phyloP scores from a whole-genome alignment of 2,113 vertebrate genomes.

The Echinops telfairi region DNA sequence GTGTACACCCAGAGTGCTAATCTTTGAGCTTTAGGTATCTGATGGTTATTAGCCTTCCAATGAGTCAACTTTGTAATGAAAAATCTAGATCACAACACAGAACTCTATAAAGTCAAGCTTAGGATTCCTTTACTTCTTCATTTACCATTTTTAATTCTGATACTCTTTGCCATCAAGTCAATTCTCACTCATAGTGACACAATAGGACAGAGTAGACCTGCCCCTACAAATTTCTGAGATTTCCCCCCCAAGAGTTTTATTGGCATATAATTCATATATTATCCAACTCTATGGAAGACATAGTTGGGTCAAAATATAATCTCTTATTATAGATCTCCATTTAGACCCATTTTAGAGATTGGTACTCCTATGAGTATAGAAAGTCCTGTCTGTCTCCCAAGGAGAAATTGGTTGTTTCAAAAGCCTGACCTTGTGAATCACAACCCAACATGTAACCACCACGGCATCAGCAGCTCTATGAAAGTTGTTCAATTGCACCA shows the following conservation, averaged over 20 bases:
- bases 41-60: not conserved
- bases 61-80: not conserved
- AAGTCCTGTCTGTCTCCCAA: not conserved
- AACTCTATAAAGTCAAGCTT: not conserved
- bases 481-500: not conserved
- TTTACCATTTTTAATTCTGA: slow-evolving; percentile 12
- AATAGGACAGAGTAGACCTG: no score
- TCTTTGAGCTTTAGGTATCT: not conserved
- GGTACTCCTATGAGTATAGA: not conserved
- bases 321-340: no score
- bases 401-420: no score
- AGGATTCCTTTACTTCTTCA: not conserved
- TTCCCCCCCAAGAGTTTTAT: no score
- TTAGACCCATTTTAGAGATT: no score
- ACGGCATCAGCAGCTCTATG: not conserved
- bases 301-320: no score
- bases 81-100: not conserved
- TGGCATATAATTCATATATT: no score
- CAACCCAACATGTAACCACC: no score
- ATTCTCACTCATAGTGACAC: no score
- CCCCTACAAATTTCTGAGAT: no score
- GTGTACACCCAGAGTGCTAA: not conserved
- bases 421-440: no score
- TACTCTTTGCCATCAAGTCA: not conserved
- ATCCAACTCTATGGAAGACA: no score